phyloP scores from a whole-genome alignment of 1,140 invertebrate genomes.

The Melanaphis sacchari region DNA sequence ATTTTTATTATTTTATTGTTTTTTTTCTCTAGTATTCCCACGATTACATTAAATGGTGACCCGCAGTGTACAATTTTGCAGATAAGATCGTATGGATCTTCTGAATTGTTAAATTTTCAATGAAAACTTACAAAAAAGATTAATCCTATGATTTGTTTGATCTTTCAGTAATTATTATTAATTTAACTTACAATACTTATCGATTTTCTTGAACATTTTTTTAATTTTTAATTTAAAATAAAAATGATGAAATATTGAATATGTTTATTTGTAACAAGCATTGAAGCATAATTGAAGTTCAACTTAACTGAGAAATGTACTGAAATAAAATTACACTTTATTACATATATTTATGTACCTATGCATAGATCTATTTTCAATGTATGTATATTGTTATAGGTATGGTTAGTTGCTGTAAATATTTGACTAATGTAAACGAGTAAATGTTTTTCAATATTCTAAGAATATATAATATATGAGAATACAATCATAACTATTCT shows the following conservation, averaged over 20 bases:
- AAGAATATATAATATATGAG: background rate
- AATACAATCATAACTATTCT: background rate
- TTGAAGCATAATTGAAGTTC: background rate
- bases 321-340: background rate
- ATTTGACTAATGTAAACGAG: background rate
- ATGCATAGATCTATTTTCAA: background rate
- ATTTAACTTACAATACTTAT: too few relatives aligned
- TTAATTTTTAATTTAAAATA: too few relatives aligned
- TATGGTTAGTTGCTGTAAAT: background rate
- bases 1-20: background rate
- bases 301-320: background rate
- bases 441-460: background rate
- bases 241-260: too few relatives aligned
- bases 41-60: background rate
- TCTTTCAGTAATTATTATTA: too few relatives aligned
- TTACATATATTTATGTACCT: background rate
- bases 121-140: too few relatives aligned
- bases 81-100: too few relatives aligned
- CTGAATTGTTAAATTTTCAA: too few relatives aligned
- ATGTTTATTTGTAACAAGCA: background rate
- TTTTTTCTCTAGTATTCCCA: background rate
- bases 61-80: too few relatives aligned
- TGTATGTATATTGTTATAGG: background rate
- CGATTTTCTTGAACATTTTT: too few relatives aligned
- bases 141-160: too few relatives aligned